Percentiles rank a stretch among this genome's conserved stretches.
Conservation (phyloP, 1,140 invertebrate genomes). For the Nixonia krombeini region DNA sequence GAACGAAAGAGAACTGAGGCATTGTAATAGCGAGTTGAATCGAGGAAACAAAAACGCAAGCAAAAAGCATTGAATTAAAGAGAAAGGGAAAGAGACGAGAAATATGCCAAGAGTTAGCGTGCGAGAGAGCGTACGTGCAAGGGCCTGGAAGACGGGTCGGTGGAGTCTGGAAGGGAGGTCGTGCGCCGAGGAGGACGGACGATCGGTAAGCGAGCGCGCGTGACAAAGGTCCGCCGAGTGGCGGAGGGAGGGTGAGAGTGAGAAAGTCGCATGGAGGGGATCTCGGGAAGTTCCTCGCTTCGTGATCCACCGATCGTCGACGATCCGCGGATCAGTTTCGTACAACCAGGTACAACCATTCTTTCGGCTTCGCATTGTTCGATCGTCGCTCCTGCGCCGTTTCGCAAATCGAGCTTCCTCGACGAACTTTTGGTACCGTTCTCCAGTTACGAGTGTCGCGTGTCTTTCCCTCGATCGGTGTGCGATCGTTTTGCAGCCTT, state of each 20-base stretch:
- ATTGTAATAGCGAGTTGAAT: neutral
- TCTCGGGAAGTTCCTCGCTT: constrained; percentile 10
- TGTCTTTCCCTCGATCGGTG: too few species aligned
- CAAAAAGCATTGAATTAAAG: constrained; percentile 1
- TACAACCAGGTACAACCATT: constrained; percentile 10
- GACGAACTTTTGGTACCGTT: neutral
- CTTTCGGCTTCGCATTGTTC: constrained; percentile 5
- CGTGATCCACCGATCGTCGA: constrained; percentile 15
- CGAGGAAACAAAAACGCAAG: neutral
- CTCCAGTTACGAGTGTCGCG: neutral
- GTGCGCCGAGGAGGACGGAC: neutral
- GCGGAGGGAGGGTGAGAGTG: constrained; percentile 10
- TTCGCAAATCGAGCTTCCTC: neutral
- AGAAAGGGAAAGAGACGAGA: constrained; percentile 2
- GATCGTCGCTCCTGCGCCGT: too few species aligned
- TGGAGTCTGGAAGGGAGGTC: neutral
- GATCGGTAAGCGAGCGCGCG: neutral
- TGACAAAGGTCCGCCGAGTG: neutral
- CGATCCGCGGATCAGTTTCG: constrained; percentile 17
- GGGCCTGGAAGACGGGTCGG: neutral
- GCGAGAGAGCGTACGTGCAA: neutral
- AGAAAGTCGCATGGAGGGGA: constrained; percentile 9
- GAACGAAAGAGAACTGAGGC: too few species aligned
- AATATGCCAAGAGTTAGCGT: neutral
- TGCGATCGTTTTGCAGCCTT: too few species aligned